A percentile compares a stretch with the other conserved stretches of the same genome.
Conservation (phyloP, 1,140 invertebrate species). For the Leptinotarsa lineolata region DNA sequence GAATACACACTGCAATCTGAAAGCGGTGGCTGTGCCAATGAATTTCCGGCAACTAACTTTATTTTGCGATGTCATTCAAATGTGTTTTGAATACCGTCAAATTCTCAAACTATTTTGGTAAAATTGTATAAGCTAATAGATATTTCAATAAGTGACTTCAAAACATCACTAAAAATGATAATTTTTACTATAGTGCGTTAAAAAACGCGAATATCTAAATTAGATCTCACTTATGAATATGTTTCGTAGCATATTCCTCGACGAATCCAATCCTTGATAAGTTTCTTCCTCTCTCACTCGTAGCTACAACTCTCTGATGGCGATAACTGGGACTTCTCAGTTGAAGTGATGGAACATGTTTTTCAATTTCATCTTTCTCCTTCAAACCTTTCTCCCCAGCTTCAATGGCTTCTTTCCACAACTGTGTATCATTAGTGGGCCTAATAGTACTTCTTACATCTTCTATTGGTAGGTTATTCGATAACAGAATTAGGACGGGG, state of each 20-base stretch:
- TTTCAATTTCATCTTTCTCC: slow-evolving; percentile 62
- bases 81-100: no score
- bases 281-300: slow-evolving; percentile 61
- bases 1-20: no score
- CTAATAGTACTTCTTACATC: slow-evolving; percentile 31
- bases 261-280: slow-evolving; percentile 67
- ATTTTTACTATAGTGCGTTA: no score
- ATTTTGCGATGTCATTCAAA: no score
- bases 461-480: slow-evolving; percentile 35
- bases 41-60: no score
- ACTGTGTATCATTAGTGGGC: slow-evolving; percentile 39
- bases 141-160: no score
- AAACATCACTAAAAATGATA: no score
- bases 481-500: slow-evolving; percentile 26
- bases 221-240: slow-evolving; percentile 55
- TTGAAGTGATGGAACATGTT: slow-evolving; percentile 55
- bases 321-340: slow-evolving; percentile 66
- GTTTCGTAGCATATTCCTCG: slow-evolving; percentile 68
- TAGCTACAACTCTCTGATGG: slow-evolving; percentile 70
- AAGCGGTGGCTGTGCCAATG: no score
- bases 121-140: no score
- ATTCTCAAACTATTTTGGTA: no score
- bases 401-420: slow-evolving; percentile 56
- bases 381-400: slow-evolving; percentile 64
- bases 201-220: slow-evolving; percentile 6